Evolutionary conservation across 2,797 vertebrate genomes (phyloP).

Genomic region (Synanceia verrucosa): DNA sequence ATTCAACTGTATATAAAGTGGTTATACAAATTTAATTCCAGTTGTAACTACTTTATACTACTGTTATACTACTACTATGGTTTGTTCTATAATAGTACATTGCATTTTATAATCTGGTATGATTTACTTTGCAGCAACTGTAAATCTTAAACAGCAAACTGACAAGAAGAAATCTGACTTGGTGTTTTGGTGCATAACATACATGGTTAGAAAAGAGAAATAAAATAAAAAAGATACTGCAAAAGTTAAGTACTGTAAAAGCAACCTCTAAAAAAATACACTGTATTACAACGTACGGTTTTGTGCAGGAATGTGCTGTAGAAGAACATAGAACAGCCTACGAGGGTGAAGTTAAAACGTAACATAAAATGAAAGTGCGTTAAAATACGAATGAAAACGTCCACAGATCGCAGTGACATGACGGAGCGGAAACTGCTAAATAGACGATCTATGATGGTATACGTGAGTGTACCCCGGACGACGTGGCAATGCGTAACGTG

Average conservation of each 20-base stretch:
- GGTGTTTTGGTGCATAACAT: neutral
- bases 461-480: slow-evolving; percentile 28
- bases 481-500: slow-evolving; percentile 54
- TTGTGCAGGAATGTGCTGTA: neutral
- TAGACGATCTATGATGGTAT: slow-evolving; percentile 52
- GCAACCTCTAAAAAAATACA: neutral
- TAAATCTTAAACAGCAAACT: neutral
- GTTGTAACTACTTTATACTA: neutral
- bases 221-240: neutral
- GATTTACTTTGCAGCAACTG: neutral
- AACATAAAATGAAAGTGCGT: neutral
- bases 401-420: neutral
- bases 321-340: neutral
- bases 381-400: neutral
- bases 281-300: no score
- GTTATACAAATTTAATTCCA: neutral
- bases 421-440: neutral
- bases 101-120: neutral
- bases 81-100: neutral
- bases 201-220: no score
- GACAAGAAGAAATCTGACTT: neutral
- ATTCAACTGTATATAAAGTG: no score
- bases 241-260: neutral
- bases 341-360: neutral
- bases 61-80: no score